Evolutionary conservation across 2,113 vertebrate species (phyloP).

Genomic region (Bungarus multicinctus): DNA sequence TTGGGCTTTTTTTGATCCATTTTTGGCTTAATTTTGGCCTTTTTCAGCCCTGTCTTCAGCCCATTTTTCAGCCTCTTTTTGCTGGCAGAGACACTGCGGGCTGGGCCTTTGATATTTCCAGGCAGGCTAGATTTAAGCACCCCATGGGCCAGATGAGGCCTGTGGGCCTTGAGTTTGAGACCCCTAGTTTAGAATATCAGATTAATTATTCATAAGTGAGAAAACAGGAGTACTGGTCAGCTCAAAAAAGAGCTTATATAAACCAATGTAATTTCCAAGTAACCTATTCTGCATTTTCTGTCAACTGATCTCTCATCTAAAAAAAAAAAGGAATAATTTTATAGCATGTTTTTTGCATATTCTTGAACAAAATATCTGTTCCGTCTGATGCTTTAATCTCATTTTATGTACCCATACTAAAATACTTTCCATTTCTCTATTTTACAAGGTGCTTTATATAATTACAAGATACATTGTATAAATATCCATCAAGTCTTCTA

Average conservation of each 20-base stretch:
- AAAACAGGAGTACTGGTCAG: not conserved
- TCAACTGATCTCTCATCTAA: not conserved
- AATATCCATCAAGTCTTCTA: not conserved
- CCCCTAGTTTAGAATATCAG: too few relatives aligned
- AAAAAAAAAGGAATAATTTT: not conserved
- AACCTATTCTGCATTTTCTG: not conserved
- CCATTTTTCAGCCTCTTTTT: too few relatives aligned
- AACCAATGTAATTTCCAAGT: not conserved
- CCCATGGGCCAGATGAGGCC: too few relatives aligned
- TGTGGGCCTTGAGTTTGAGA: too few relatives aligned
- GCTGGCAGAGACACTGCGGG: too few relatives aligned
- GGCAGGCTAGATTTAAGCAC: too few relatives aligned
- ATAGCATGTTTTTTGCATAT: not conserved
- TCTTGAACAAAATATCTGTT: not conserved
- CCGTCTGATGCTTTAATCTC: not conserved
- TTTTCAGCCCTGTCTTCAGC: too few relatives aligned
- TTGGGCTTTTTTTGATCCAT: too few relatives aligned
- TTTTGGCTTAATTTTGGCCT: too few relatives aligned
- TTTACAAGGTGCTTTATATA: not conserved
- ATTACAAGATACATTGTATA: not conserved
- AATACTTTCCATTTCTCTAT: not conserved
- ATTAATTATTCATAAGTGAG: not conserved
- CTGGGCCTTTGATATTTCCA: too few relatives aligned
- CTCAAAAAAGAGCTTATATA: not conserved
- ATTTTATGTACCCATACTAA: not conserved